A percentile compares a stretch with the other conserved stretches of the same genome.
Evolutionary conservation across 2,113 vertebrate genomes (phyloP).

Genomic region (Bos indicus): DNA sequence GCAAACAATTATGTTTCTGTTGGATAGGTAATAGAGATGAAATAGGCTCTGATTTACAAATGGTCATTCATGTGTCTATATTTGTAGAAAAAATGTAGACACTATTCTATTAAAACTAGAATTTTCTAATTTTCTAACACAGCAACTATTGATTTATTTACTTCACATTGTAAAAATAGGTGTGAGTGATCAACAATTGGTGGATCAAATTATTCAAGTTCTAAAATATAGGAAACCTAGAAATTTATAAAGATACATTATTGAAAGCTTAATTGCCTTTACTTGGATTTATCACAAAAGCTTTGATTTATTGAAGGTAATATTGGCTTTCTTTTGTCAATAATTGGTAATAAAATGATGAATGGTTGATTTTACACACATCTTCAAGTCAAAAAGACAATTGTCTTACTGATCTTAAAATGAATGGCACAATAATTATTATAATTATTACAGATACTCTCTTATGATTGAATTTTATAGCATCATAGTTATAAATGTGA

Average conservation of each 20-base stretch:
- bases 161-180: not conserved
- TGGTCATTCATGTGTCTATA: not conserved
- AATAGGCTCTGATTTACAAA: not conserved
- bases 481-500: not conserved
- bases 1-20: not conserved
- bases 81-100: not conserved
- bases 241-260: not conserved
- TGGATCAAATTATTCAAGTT: not conserved
- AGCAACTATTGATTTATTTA: not conserved
- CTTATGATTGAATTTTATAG: not conserved
- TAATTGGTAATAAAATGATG: constrained; percentile 31
- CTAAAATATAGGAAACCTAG: not conserved
- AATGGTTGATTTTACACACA: not conserved
- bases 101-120: not conserved
- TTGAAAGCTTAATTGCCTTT: not conserved
- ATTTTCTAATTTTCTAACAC: not conserved
- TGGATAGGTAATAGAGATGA: not conserved
- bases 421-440: not conserved
- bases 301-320: not conserved
- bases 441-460: constrained; percentile 21
- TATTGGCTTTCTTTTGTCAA: not conserved
- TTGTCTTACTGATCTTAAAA: not conserved
- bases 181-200: not conserved
- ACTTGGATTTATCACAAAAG: not conserved
- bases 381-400: not conserved